Evolutionary conservation across 2,888 invertebrate genomes (phyloP).

Genomic region (Drosophila affinis): DNA sequence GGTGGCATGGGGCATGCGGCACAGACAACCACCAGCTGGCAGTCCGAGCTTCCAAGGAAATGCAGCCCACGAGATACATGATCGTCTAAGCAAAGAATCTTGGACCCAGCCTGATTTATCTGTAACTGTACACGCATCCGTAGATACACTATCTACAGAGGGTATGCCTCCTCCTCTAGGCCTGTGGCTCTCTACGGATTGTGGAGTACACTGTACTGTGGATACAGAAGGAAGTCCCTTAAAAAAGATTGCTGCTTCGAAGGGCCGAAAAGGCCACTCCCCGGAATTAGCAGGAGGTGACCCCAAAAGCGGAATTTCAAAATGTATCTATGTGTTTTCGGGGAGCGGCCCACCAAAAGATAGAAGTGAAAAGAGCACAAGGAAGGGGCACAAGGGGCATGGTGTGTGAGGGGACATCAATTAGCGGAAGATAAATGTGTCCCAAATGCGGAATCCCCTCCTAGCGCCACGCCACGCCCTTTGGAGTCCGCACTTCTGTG

Average conservation of each 20-base stretch:
- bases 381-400: neutral
- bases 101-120: neutral
- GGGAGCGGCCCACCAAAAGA: slow-evolving; percentile 32
- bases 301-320: slow-evolving; percentile 25
- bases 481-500: too few species aligned
- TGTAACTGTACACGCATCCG: neutral
- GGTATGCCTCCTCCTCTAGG: neutral
- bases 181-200: too few species aligned
- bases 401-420: slow-evolving; percentile 62
- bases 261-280: slow-evolving; percentile 2
- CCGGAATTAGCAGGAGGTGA: slow-evolving; percentile 12
- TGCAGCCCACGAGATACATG: neutral
- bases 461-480: slow-evolving; percentile 9
- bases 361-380: slow-evolving; percentile 6
- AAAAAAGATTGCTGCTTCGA: neutral
- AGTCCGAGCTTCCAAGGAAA: neutral
- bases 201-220: too few species aligned
- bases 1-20: neutral
- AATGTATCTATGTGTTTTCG: slow-evolving; percentile 48
- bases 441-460: slow-evolving; percentile 50
- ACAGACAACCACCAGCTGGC: neutral
- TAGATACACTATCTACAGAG: neutral
- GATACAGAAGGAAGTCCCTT: neutral
- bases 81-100: neutral
- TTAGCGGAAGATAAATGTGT: slow-evolving; percentile 72